phyloP scores from a whole-genome alignment of 2,113 vertebrate species.

The Haliaeetus leucogaster region DNA sequence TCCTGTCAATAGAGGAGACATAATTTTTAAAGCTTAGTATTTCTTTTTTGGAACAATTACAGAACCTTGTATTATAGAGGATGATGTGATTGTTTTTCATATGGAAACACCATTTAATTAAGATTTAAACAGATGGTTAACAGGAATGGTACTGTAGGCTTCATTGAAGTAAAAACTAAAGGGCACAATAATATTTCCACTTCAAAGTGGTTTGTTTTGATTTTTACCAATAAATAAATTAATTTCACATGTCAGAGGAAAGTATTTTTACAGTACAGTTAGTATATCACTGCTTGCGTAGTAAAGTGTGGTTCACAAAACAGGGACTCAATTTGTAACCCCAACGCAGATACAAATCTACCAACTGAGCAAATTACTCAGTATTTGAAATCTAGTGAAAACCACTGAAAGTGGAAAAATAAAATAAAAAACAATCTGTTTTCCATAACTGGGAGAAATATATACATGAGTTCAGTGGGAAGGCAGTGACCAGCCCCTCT shows the following conservation, averaged over 20 bases:
- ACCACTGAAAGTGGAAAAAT: not conserved
- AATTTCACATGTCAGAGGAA: not conserved
- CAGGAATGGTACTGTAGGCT: not conserved
- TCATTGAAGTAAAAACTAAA: not conserved
- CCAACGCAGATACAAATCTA: not conserved
- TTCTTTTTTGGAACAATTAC: not conserved
- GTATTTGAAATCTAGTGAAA: not conserved
- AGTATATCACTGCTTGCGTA: not conserved
- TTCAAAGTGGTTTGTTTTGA: conserved; percentile 22
- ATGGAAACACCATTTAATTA: conserved; percentile 26
- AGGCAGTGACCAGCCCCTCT: not conserved
- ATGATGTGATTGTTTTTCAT: not conserved
- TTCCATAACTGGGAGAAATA: not conserved
- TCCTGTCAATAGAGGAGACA: not conserved
- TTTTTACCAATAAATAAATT: not conserved
- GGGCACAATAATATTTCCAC: conserved; percentile 17
- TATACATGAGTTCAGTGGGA: accelerated
- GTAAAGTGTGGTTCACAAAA: not conserved
- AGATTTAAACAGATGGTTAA: conserved; percentile 33
- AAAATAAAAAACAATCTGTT: accelerated
- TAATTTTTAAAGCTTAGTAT: not conserved
- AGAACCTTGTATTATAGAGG: not conserved
- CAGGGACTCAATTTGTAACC: not conserved
- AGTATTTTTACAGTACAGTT: not conserved
- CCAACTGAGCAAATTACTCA: not conserved